Base-by-base conservation (phyloP, 1,140 invertebrate genomes). In the Gonioctena quinquepunctata region DNA sequence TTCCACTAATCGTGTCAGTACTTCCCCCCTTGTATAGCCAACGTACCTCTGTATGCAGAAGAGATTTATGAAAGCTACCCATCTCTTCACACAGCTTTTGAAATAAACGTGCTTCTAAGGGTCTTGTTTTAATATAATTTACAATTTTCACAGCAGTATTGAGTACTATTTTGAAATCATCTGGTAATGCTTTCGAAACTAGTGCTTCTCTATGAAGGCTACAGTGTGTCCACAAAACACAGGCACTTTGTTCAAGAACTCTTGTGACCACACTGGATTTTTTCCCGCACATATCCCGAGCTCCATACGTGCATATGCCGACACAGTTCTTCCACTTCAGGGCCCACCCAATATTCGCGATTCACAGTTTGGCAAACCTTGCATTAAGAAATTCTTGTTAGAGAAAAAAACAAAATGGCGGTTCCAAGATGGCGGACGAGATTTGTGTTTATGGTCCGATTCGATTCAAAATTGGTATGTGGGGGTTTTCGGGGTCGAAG, bases 21-120 rank as follows among this genome's bases (percentile, higher is more conserved):
- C n/a, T 52, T 25, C 65, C 50, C 26, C 21, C 21, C 19, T n/a
- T 62, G 13, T 13, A 62, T 13, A 62, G 16, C 23, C 18, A 19
- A 28, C 18, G 13, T 62, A 62, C 26, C 27, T 22, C 42, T 33
- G 27, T 62, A 28, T 62, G 26, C n/a, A 62, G 25, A 28, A 62
- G 26, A 16, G 2, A 33, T 16, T 16, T n/a, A 42, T 62, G 42
- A 62, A 16, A 7, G 33, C 27, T 62, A 13, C 27, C 60, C 42
- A 62, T 42, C 16, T 62, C 22, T 22, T 19, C 18, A 23, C 22
- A 57, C n/a, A 57, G 22, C 7, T 57, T 57, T 57, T 19, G 21
- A 57, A 57, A 57, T 22, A 57, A 57, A 57, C 22, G 54, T 23
- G 54, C 18, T 19, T 57, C 11, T 57, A 23, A 3, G 54, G 13